Conservation (phyloP, 2,113 vertebrate species). For the Nothocercus nigrocapillus region DNA sequence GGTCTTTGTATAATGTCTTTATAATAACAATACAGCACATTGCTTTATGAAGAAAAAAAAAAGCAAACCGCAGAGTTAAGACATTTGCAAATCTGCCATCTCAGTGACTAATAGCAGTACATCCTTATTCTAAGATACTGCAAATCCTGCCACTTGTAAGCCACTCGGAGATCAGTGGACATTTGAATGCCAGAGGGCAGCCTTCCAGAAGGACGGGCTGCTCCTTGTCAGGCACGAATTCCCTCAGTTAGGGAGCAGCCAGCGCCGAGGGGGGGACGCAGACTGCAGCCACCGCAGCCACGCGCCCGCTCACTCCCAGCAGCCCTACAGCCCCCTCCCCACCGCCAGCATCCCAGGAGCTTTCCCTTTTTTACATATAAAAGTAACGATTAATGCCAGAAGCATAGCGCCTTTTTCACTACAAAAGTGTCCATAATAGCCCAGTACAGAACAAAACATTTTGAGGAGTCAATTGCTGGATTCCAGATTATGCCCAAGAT, state of each 20-base stretch:
- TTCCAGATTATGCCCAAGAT: background rate
- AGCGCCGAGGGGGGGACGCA: background rate
- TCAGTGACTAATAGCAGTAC: background rate
- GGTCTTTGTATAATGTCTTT: background rate
- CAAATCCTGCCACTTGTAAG: background rate
- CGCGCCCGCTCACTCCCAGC: background rate
- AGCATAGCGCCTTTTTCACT: fast-evolving
- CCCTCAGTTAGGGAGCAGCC: background rate
- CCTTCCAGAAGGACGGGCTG: background rate
- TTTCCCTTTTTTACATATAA: too few species aligned
- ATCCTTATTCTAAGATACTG: background rate
- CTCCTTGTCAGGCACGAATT: background rate
- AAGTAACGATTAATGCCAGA: background rate
- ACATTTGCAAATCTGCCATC: background rate
- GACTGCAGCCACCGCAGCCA: background rate
- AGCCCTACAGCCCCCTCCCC: background rate
- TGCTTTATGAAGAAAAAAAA: background rate
- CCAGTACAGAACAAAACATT: background rate
- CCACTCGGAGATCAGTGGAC: background rate
- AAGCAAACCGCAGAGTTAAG: background rate
- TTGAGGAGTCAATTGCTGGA: background rate
- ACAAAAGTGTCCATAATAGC: fast-evolving
- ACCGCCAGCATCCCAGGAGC: too few species aligned
- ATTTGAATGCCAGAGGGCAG: background rate
- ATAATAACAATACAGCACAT: background rate